phyloP scores from a whole-genome alignment of 2,888 invertebrate species.

The Dusona sp. region DNA sequence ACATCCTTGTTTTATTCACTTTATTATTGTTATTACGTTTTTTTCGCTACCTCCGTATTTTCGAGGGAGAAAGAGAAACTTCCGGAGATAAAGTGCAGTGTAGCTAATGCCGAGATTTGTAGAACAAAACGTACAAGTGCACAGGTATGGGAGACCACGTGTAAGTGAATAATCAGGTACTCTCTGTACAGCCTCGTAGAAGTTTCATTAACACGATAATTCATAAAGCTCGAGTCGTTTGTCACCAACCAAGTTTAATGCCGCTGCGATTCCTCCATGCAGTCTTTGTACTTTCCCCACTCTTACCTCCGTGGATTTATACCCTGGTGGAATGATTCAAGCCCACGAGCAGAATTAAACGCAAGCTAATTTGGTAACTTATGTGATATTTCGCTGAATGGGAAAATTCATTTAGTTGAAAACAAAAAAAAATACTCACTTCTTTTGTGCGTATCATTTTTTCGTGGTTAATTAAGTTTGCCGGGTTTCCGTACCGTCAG shows the following conservation, averaged over 20 bases:
- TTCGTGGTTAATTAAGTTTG: neutral
- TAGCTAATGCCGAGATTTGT: conserved; percentile 37
- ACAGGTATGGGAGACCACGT: neutral
- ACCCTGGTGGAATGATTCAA: conserved; percentile 12
- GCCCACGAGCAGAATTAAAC: neutral
- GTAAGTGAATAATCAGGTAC: conserved; percentile 34
- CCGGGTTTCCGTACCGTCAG: neutral
- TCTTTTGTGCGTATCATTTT: neutral
- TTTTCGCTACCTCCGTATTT: neutral
- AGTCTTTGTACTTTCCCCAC: neutral
- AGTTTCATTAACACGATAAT: conserved; percentile 33
- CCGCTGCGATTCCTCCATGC: neutral
- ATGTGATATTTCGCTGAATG: conserved; percentile 2
- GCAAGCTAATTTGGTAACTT: conserved; percentile 3
- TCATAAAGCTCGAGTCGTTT: conserved; percentile 57
- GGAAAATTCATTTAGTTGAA: neutral
- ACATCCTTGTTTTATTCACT: conserved; percentile 6
- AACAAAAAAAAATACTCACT: neutral
- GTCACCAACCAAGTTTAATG: conserved; percentile 52
- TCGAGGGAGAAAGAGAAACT: neutral
- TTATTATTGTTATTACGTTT: neutral
- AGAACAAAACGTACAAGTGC: conserved; percentile 51
- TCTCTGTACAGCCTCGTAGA: conserved; percentile 9
- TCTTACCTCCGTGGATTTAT: conserved; percentile 18
- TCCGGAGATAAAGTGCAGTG: conserved; percentile 17